Percentiles rank a stretch among this genome's conserved stretches.
Evolutionary conservation across 1,140 invertebrate genomes (phyloP).

Genomic region (Saxidomus purpurata): DNA sequence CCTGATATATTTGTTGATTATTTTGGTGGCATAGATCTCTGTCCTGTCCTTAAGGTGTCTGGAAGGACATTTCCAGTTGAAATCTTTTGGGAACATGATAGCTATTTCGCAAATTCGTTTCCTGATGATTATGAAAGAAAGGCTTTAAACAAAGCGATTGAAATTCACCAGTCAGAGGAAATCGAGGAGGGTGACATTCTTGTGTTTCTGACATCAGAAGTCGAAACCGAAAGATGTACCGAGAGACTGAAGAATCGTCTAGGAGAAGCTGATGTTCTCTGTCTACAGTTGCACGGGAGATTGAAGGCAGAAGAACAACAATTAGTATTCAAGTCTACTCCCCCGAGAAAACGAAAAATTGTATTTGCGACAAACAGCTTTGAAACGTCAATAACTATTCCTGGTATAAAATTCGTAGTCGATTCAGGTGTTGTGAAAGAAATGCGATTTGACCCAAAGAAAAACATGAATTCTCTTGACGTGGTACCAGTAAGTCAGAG

Average conservation of each 20-base stretch:
- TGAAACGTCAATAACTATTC: conserved; percentile 86
- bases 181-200: conserved; percentile 98
- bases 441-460: conserved; percentile 80
- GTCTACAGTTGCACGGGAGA: conserved; percentile 96
- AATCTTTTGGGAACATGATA: conserved; percentile 95
- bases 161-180: conserved; percentile 96
- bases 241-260: conserved; percentile 62
- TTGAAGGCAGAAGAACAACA: conserved; percentile 98
- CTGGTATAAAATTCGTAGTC: conserved; percentile 83
- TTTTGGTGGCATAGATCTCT: conserved; percentile 95
- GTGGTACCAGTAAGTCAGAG: conserved; percentile 78
- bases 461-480: conserved; percentile 77
- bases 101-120: conserved; percentile 92
- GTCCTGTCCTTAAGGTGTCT: conserved; percentile 98
- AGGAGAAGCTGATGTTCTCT: conserved; percentile 62
- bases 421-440: conserved; percentile 84
- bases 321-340: conserved; percentile 78
- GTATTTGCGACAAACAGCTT: conserved; percentile 85
- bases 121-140: conserved; percentile 96
- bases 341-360: conserved; percentile 79
- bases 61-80: conserved; percentile 94
- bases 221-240: conserved; percentile 82
- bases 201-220: conserved; percentile 94
- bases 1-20: conserved; percentile 87
- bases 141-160: conserved; percentile 96